Evolutionary conservation across 2,888 invertebrate species (phyloP).

Genomic region (Machimus rusticus): DNA sequence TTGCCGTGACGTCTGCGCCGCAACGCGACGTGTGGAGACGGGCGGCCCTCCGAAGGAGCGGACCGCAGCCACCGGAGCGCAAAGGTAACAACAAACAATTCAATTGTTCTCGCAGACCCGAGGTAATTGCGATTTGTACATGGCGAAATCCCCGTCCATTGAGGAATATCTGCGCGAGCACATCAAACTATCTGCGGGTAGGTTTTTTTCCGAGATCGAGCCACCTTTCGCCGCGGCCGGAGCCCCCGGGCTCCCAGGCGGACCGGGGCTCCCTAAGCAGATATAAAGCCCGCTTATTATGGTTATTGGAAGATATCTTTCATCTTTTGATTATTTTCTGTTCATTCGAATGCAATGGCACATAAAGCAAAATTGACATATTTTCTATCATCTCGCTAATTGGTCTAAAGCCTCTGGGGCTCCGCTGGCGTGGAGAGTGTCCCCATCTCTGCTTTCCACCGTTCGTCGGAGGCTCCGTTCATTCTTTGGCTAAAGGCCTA

Average conservation of each 20-base stretch:
- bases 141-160: conserved; percentile 42
- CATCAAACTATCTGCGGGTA: conserved; percentile 34
- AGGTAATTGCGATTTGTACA: conserved; percentile 50
- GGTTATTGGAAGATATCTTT: conserved; percentile 48
- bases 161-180: conserved; percentile 42
- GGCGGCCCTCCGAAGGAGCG: neutral
- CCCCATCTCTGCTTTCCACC: neutral
- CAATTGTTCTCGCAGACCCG: conserved; percentile 47
- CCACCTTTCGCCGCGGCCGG: conserved; percentile 38
- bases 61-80: neutral
- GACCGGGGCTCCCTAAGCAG: neutral
- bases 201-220: conserved; percentile 37
- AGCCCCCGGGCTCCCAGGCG: neutral
- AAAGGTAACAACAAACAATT: conserved; percentile 49
- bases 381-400: conserved; percentile 50
- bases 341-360: conserved; percentile 42
- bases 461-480: neutral
- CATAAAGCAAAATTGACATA: conserved; percentile 50
- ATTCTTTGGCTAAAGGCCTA: neutral
- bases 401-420: conserved; percentile 45
- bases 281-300: conserved; percentile 45
- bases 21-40: neutral
- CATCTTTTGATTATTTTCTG: conserved; percentile 47
- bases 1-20: conserved; percentile 19
- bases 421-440: neutral